phyloP scores from a whole-genome alignment of 2,113 vertebrate genomes.

The Sorex fumeus region DNA sequence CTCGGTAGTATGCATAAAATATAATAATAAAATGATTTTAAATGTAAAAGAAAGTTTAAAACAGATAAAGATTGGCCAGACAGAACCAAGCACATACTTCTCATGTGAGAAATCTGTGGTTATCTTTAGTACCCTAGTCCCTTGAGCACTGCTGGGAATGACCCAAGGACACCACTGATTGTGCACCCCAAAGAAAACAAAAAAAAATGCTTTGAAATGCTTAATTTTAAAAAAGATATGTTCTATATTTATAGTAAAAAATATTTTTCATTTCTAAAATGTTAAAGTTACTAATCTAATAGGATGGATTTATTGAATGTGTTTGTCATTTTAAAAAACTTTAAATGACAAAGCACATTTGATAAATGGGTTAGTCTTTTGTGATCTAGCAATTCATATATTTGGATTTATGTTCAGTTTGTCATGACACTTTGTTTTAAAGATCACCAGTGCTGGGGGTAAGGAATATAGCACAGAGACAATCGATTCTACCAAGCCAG shows the following conservation, averaged over 20 bases:
- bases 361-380: background rate
- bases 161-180: too few relatives aligned
- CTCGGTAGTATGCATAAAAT: slow-evolving; percentile 23
- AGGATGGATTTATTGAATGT: slow-evolving; percentile 27
- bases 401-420: background rate
- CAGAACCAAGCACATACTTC: background rate
- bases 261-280: slow-evolving; percentile 50
- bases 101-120: too few relatives aligned
- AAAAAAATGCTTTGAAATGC: slow-evolving; percentile 16
- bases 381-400: background rate
- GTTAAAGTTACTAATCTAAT: slow-evolving; percentile 15
- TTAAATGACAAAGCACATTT: too few relatives aligned
- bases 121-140: too few relatives aligned
- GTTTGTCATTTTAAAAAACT: background rate
- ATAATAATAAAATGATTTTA: background rate
- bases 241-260: slow-evolving; percentile 57
- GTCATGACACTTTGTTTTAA: slow-evolving; percentile 12
- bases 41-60: background rate
- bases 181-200: too few relatives aligned
- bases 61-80: background rate
- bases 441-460: background rate
- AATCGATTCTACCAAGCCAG: too few relatives aligned
- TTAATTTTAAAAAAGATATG: background rate
- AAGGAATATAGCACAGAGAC: too few relatives aligned
- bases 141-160: background rate